Conservation (phyloP, 1,140 invertebrate genomes). For the Aphaenogaster floridana region DNA sequence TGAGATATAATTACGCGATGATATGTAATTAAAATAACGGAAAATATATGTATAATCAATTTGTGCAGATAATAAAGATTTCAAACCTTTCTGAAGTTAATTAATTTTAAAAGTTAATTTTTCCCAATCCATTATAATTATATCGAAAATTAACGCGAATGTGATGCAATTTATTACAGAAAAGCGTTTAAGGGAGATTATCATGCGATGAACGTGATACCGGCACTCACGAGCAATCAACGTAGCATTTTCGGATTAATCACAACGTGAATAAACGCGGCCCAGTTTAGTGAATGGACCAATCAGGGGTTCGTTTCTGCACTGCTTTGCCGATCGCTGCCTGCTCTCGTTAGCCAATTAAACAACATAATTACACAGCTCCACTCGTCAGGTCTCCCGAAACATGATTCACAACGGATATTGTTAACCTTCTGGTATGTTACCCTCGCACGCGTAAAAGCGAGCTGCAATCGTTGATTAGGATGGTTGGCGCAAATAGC, state of each 20-base stretch:
- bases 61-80: not conserved
- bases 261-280: constrained; percentile 69
- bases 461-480: constrained; percentile 5
- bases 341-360: constrained; percentile 80
- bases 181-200: constrained; percentile 13
- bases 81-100: not conserved
- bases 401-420: constrained; percentile 69
- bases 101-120: constrained; percentile 18
- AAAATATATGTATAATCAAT: not conserved
- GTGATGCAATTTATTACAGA: not conserved
- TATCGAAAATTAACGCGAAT: not conserved
- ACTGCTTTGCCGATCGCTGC: constrained; percentile 65
- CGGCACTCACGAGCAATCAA: constrained; percentile 1
- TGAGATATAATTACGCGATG: not conserved
- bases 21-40: not conserved
- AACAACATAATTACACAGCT: constrained; percentile 79
- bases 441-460: not conserved
- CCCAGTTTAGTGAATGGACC: constrained; percentile 69
- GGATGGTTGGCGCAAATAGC: not conserved
- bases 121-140: not conserved
- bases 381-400: constrained; percentile 23
- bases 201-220: not conserved
- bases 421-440: constrained; percentile 39
- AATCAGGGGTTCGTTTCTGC: constrained; percentile 75
- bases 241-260: constrained; percentile 70